Evolutionary conservation across 1,140 invertebrate genomes (phyloP), one percentile per base, ranked within the genome.

Genomic region (Drosophila biarmipes): DNA sequence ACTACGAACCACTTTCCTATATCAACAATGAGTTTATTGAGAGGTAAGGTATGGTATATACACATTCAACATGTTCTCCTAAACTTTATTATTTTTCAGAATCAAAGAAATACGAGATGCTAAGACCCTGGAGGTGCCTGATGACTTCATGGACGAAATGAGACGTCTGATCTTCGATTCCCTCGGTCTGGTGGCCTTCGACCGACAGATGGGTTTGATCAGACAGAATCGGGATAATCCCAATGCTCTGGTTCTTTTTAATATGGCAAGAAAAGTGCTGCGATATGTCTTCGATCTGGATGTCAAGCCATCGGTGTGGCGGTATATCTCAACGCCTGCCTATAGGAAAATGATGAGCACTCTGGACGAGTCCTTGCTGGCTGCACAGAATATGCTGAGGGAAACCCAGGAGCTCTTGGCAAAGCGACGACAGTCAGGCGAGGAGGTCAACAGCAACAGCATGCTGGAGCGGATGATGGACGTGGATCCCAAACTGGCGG

Each of bases 161-260:
- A 95, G 94, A 78, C 94, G 95, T 79, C 95, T 95, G 94, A 92
- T 95, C 2, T 80, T 96, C 15, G 96, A 96, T 84, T 95, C 95
- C 0, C 95, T 96, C 4, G 94, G 93, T 0, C 89, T 94, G 6
- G 93, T 97, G 2, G 95, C 95, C 2, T 91, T 96, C 35, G 95
- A 96, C 35, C 93, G 93, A 11, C 92, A 95, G 11, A 90, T 97
- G 12, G 95, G 78, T 84, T 95, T 51, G 10, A 27, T 74, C 3
- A 29, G 58, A 0, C 21, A 24, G 10, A 40, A 74, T 4, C 40
- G 71, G 0, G 27, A 55, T 12, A 57, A 66, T 21, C 31, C 57
- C 11, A 71, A 74, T 10, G 72, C 71, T 0, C 5, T 64, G 14
- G n/a, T 14, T 1, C 8, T 74, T 0, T 74, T 74, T 5, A 19